Evolutionary conservation across 1,140 invertebrate genomes (phyloP).

Genomic region (Metopolophium dirhodum): DNA sequence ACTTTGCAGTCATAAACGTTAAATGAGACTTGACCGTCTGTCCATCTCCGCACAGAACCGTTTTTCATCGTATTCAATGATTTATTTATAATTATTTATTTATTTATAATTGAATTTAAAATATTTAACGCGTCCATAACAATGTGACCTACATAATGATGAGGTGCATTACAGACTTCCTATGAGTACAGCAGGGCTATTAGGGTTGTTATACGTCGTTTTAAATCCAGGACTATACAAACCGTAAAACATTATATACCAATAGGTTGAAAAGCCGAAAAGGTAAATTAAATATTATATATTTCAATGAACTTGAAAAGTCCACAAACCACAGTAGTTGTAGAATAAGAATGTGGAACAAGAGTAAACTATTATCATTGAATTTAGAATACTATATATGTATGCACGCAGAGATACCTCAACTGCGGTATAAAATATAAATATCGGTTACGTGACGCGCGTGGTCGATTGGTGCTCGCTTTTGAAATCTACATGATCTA

Average conservation of each 20-base stretch:
- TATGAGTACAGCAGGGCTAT: not conserved
- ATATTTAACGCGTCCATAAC: not conserved
- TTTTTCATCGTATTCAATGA: not conserved
- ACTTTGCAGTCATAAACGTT: no score
- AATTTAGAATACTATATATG: not conserved
- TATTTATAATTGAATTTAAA: not conserved
- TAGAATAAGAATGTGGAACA: not conserved
- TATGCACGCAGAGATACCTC: not conserved
- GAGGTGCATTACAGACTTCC: not conserved
- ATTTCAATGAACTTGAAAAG: not conserved
- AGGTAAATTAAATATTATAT: not conserved
- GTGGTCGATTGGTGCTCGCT: not conserved
- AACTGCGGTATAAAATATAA: not conserved
- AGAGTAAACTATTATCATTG: not conserved
- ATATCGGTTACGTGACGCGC: not conserved
- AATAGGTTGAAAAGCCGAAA: not conserved
- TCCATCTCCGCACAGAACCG: not conserved
- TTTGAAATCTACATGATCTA: not conserved
- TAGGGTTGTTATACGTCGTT: not conserved
- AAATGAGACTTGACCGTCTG: no score
- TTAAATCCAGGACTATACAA: not conserved
- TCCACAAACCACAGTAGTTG: not conserved
- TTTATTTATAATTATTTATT: no score
- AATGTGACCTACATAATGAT: not conserved
- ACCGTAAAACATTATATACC: not conserved